phyloP scores from a whole-genome alignment of 1,140 invertebrate genomes.

The Lucilia cuprina region DNA sequence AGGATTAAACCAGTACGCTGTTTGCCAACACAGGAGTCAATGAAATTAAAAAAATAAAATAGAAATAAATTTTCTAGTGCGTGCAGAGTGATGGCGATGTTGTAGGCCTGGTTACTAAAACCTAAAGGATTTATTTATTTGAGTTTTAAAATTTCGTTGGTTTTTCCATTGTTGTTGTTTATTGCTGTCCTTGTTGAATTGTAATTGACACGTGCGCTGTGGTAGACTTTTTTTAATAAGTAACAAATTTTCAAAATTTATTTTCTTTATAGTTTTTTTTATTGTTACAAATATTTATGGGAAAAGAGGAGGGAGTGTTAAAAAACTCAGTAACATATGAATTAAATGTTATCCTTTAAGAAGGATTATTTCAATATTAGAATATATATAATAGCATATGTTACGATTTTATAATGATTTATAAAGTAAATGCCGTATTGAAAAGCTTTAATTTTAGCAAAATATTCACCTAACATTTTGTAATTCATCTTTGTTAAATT shows the following conservation, averaged over 20 bases:
- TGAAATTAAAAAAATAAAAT: not conserved
- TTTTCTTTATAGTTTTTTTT: not conserved
- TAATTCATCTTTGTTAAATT: not conserved
- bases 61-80: not conserved
- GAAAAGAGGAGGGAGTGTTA: not conserved
- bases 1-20: conserved; percentile 20
- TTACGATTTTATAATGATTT: too few relatives aligned
- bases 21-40: not conserved
- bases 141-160: conserved; percentile 3
- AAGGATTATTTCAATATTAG: not conserved
- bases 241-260: conserved; percentile 16
- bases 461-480: too few relatives aligned
- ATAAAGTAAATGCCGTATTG: too few relatives aligned
- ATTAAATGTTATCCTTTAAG: conserved; percentile 27
- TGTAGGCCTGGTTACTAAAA: conserved; percentile 28
- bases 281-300: not conserved
- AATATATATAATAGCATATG: not conserved
- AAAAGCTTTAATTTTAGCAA: too few relatives aligned
- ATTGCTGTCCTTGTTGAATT: not conserved
- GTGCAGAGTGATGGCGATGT: not conserved
- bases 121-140: conserved; percentile 5
- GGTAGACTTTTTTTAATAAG: conserved; percentile 32
- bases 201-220: conserved; percentile 17
- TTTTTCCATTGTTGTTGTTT: not conserved
- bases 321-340: conserved; percentile 23